Conservation (phyloP, 2,113 vertebrate genomes). For the Triplophysa rosa region DNA sequence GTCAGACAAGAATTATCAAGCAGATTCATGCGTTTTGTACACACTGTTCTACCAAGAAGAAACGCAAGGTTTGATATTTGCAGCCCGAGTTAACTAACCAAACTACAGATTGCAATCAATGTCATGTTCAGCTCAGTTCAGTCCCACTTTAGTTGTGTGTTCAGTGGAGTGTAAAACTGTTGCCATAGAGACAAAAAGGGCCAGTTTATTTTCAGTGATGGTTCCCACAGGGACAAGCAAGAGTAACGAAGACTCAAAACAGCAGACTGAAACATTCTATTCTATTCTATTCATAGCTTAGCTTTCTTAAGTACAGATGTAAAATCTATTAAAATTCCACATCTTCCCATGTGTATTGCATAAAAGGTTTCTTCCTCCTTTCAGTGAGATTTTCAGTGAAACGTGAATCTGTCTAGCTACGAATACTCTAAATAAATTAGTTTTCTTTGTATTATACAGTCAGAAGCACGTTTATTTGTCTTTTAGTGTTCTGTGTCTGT, state of each 20-base stretch:
- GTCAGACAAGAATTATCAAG: background rate
- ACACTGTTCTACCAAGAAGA: background rate
- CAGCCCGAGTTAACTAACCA: background rate
- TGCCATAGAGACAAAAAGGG: slow-evolving; percentile 72
- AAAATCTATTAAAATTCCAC: background rate
- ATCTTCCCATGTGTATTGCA: slow-evolving; percentile 24
- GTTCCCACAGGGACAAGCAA: slow-evolving; percentile 59
- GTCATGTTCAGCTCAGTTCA: background rate
- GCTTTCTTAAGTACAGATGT: background rate
- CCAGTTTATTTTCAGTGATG: slow-evolving; percentile 70
- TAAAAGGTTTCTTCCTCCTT: slow-evolving; percentile 16
- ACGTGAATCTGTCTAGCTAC: background rate
- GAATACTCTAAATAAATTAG: background rate
- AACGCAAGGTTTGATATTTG: background rate
- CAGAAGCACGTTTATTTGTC: background rate
- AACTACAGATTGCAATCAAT: background rate
- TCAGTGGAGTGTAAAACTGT: slow-evolving; percentile 59
- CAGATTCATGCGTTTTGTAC: background rate
- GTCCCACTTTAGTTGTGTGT: slow-evolving; percentile 32
- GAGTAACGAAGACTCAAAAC: slow-evolving; percentile 20
- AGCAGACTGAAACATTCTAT: background rate
- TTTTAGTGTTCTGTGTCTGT: background rate
- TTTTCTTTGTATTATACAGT: background rate
- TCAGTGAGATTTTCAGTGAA: background rate
- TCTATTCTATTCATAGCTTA: background rate